A percentile compares a stretch with the other conserved stretches of the same genome.
Conservation (phyloP, 2,113 vertebrate genomes). For the Apeltes quadracus region DNA sequence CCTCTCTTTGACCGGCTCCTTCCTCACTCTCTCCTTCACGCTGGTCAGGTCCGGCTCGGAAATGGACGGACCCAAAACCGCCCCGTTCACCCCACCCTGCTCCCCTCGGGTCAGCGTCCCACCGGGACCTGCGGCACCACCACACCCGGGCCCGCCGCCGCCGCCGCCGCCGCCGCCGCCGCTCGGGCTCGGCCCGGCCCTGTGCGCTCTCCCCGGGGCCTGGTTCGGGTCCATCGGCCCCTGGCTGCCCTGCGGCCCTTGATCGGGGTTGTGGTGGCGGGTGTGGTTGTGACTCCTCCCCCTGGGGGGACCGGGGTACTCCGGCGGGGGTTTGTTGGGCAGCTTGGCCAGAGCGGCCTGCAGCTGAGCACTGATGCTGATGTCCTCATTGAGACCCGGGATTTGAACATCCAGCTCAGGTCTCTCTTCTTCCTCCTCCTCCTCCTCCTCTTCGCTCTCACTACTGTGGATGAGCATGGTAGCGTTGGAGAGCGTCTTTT, state of each 20-base stretch:
- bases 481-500: conserved; percentile 92
- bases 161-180: too few species aligned
- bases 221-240: conserved; percentile 78
- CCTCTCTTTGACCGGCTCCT: conserved; percentile 94
- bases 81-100: conserved; percentile 84
- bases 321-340: conserved; percentile 94
- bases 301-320: conserved; percentile 91
- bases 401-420: conserved; percentile 84
- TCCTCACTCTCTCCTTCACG: conserved; percentile 94
- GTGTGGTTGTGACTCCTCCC: conserved; percentile 67
- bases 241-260: conserved; percentile 68
- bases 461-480: conserved; percentile 98
- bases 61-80: conserved; percentile 91
- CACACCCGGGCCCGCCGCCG: conserved; percentile 17
- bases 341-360: conserved; percentile 94
- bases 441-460: conserved; percentile 89
- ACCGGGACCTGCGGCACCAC: conserved; percentile 42
- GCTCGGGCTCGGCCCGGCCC: conserved; percentile 76
- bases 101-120: conserved; percentile 86
- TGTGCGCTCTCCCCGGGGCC: conserved; percentile 74
- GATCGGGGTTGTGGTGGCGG: conserved; percentile 73
- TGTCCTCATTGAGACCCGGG: conserved; percentile 85
- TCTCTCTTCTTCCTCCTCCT: conserved; percentile 80
- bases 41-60: conserved; percentile 96
- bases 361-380: conserved; percentile 91